phyloP scores from a whole-genome alignment of 2,797 vertebrate genomes.

The Chiloscyllium punctatum region DNA sequence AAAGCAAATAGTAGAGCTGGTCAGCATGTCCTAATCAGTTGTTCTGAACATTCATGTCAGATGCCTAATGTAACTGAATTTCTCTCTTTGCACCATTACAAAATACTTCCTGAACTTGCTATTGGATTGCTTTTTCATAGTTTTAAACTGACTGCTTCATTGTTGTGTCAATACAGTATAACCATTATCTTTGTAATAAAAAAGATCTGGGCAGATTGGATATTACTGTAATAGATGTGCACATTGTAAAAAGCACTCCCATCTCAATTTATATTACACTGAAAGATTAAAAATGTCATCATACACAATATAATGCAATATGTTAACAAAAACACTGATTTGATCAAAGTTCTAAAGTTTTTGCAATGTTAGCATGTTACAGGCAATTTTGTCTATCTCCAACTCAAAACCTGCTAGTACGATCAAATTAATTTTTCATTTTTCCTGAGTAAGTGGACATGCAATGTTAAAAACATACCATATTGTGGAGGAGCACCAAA shows the following conservation, averaged over 20 bases:
- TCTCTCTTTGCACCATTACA: background rate
- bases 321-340: background rate
- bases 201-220: background rate
- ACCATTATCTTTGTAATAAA: background rate
- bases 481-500: conserved; percentile 92
- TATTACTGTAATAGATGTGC: background rate
- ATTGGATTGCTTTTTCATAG: background rate
- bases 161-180: background rate
- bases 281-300: background rate
- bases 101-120: background rate
- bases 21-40: background rate
- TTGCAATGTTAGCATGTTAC: background rate
- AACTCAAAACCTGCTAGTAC: background rate
- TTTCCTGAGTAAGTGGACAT: background rate
- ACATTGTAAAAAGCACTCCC: background rate
- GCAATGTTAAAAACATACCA: conserved; percentile 67
- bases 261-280: background rate
- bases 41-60: background rate
- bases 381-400: background rate
- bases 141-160: background rate
- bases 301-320: background rate
- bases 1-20: background rate
- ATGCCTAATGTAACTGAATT: background rate
- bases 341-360: background rate
- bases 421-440: background rate